Percentiles rank a stretch among this genome's conserved stretches.
Conservation (phyloP, 2,113 vertebrate species). For the Heliornis fulica region DNA sequence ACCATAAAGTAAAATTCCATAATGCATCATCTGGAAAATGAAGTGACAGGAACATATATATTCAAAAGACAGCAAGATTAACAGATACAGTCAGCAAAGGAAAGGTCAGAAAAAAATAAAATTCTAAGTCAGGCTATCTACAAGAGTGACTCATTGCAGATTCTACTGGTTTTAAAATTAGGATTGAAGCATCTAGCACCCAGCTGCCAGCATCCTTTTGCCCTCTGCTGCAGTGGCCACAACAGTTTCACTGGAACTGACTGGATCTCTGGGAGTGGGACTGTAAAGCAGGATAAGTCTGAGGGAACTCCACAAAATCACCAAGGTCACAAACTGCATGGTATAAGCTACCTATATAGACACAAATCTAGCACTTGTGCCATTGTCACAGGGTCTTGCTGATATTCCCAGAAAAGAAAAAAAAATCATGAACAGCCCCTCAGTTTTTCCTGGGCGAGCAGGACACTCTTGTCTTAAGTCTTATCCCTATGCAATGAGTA, state of each 20-base stretch:
- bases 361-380: not conserved
- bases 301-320: not conserved
- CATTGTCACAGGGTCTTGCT: not conserved
- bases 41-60: conserved; percentile 2
- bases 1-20: not conserved
- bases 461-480: not conserved
- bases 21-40: conserved; percentile 18
- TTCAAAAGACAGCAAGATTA: conserved; percentile 6
- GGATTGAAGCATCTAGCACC: not conserved
- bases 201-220: not conserved
- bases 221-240: not conserved
- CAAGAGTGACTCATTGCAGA: not conserved
- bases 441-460: not conserved
- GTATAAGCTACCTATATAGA: not conserved
- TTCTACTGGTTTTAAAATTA: not conserved
- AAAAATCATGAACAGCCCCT: not conserved
- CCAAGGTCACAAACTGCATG: not conserved
- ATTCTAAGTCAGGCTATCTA: not conserved
- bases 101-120: conserved; percentile 4
- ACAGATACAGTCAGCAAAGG: not conserved
- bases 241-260: not conserved
- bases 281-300: not conserved
- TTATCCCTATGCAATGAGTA: not conserved
- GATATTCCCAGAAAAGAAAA: not conserved
- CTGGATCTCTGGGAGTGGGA: not conserved